Base-by-base conservation (phyloP, 2,888 invertebrate species). In the Troides oblongomaculatus region DNA sequence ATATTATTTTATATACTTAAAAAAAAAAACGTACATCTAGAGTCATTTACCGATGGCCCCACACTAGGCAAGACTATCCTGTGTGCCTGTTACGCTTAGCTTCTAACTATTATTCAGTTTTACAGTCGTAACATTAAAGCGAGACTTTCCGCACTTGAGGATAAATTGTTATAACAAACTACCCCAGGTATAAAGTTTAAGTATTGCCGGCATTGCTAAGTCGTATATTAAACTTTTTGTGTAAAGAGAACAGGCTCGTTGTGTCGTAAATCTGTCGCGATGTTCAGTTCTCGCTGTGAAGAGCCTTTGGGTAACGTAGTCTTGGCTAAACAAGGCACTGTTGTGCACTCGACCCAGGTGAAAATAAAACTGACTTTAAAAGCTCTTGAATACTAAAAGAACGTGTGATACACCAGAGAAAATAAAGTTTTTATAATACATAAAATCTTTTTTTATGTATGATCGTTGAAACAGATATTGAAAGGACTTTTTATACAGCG, bases 321-420 rank as follows among this genome's bases (percentile, higher is more conserved):
- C 57, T 57, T 43, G 21, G 46, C 65, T 69, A 65, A 69, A 69
- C 65, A 65, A 69, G 62, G 43, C 62, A 56, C 68, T 36, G 65
- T 69, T 69, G 25, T 62, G 7, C 65, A 53, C 69, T 60, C 58
- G 17, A 3, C 65, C 60, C 46, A 46, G 43, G 43, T 58, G 65
- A 62, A 65, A 69, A 46, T 69, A 61, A 64, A 69, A 23, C 25
- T 43, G 58, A 62, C 61, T 65, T 30, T 53, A 56, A 63, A 63
- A 36, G 8, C 63, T 50, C 63, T 39, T 61, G 43, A 25, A 50
- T 57, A 21, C 21, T 57, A 10, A 57, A 8, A 21, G 21, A 57
- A 57, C 18, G 57, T 57, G 5, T 23, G 21, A 10, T 7, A 18
- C 4, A 56, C 56, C n/a, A 17, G 18, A n/a, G 56, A 46, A 0